These are phyloP conservation scores for Endomychus coccineus DNA, from an alignment of 2,888 invertebrate species.

Conservation along the genomic window DNA sequence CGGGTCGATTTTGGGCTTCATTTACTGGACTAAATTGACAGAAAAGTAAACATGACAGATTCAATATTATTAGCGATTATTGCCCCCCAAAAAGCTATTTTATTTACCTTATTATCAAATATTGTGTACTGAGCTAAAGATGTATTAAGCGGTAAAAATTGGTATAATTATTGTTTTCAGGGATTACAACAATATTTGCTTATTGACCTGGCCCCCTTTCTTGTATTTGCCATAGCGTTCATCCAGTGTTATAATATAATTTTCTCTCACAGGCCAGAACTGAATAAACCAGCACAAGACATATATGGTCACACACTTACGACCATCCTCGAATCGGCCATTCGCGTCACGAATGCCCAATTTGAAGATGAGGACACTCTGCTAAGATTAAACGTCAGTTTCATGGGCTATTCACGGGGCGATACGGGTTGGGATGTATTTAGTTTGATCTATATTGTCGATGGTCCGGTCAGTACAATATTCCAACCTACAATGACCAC, in stretches of 20 bases:
- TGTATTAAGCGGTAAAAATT: no score
- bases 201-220: no score
- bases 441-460: constrained; percentile 77
- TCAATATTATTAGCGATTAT: no score
- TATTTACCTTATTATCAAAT: no score
- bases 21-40: no score
- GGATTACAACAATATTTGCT: no score
- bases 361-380: constrained; percentile 88
- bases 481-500: constrained; percentile 65
- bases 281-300: constrained; percentile 78
- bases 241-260: not conserved
- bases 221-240: no score
- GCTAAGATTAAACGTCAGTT: constrained; percentile 71
- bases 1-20: no score
- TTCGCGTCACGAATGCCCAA: constrained; percentile 89
- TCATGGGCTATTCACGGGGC: constrained; percentile 47
- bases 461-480: constrained; percentile 83
- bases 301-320: constrained; percentile 84
- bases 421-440: constrained; percentile 90
- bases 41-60: no score
- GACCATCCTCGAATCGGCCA: constrained; percentile 75
- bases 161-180: no score
- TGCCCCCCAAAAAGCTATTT: no score
- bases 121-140: no score
- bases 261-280: constrained; percentile 64